Evolutionary conservation across 1,140 invertebrate genomes (phyloP), one percentile per base, ranked within the genome.

Genomic region (Portunus trituberculatus): DNA sequence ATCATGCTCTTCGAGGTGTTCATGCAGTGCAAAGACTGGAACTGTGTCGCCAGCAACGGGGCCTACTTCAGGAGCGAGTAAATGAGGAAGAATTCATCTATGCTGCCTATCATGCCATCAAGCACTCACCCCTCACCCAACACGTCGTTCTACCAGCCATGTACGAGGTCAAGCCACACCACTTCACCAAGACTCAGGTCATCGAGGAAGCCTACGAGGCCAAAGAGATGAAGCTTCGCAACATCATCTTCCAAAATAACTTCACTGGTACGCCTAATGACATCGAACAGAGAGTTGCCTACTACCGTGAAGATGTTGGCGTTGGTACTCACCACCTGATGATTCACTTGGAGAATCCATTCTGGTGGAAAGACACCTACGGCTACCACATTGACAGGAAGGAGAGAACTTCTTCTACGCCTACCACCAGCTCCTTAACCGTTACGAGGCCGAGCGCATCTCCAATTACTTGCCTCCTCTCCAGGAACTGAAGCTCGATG

Each of bases 281-380:
- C 92, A 83, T 84, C 12, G 92, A 93, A 87, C 82, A 87, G 0
- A 87, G 46, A 93, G 46, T 93, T 25, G 92, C 92, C n/a, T 93
- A 93, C 84, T 93, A 52, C 46, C 31, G 32, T 52, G 92, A 93
- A 25, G 92, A 93, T 14, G 29, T 93, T n/a, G 92, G 92, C 4
- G 31, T 93, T 31, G 86, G 84, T 25, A 87, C 83, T 46, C 92
- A 93, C 83, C 82, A 93, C 45, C 46, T 93, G 4, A 93, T 52
- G n/a, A 86, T 83, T 32, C 92, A 93, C 52, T 32, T 93, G 29
- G 92, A 93, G 29, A 86, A 87, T 32, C 92, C 92, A 32, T 93
- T 93, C 92, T 93, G 92, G 92, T 93, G 92, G 92, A 84, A 93
- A 16, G 92, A 93, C 28, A 87, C 82, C 6, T 87, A 45, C 46